Evolutionary conservation across 2,797 vertebrate genomes (phyloP).

Genomic region (Oreochromis grahami): DNA sequence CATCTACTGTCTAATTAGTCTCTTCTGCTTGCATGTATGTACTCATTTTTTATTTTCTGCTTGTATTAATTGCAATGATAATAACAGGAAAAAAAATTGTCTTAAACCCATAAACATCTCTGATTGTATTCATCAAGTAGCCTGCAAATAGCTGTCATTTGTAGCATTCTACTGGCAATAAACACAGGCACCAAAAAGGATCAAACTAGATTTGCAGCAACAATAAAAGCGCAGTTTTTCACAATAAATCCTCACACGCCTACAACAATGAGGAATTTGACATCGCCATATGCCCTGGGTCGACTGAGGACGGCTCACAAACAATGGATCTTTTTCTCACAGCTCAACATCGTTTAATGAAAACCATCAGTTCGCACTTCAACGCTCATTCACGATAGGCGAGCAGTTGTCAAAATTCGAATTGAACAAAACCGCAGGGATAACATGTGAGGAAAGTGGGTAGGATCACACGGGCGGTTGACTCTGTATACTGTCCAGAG

Average conservation of each 20-base stretch:
- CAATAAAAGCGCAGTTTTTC: conserved; percentile 20
- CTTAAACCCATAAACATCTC: background rate
- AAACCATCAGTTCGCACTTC: conserved; percentile 23
- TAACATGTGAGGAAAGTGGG: conserved; percentile 56
- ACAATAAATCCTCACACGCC: conserved; percentile 15
- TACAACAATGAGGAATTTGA: conserved; percentile 11
- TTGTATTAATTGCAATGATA: background rate
- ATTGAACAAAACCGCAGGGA: conserved; percentile 14
- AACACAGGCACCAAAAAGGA: background rate
- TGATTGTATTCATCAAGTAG: background rate
- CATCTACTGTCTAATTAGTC: background rate
- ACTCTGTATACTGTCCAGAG: conserved; percentile 59
- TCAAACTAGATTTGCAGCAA: conserved; percentile 16
- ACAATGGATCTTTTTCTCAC: conserved; percentile 10
- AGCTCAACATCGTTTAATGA: conserved; percentile 13
- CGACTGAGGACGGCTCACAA: conserved; percentile 20
- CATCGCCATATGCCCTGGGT: conserved; percentile 11
- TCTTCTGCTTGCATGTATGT: background rate
- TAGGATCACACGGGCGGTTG: conserved; percentile 13
- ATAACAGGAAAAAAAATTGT: background rate
- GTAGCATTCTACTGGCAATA: background rate
- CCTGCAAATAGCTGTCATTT: conserved; percentile 14
- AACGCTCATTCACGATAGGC: background rate
- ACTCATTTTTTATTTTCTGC: background rate
- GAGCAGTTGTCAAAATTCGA: background rate